Conservation (phyloP, 64 coral and sea anemone species). For the Montipora cactus region DNA sequence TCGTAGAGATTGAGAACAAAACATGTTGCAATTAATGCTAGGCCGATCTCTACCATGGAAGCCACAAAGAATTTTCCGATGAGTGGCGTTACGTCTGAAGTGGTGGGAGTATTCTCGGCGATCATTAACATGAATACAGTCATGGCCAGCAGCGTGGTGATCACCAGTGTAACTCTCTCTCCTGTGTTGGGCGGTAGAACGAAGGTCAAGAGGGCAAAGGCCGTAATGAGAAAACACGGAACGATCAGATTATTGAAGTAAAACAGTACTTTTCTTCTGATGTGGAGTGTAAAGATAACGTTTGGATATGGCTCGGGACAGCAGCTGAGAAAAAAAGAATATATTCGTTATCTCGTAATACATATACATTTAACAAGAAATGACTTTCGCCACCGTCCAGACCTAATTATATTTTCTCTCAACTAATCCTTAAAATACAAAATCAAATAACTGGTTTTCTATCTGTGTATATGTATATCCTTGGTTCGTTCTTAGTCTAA, state of each 20-base stretch:
- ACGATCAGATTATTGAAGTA: constrained; percentile 98
- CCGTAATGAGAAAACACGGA: constrained; percentile 95
- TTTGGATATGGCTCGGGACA: constrained; percentile 94
- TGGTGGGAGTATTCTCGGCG: constrained; percentile 96
- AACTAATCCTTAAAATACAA: too few species aligned
- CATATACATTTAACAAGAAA: too few species aligned
- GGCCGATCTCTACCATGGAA: constrained; percentile 96
- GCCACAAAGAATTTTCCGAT: constrained; percentile 99
- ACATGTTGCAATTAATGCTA: constrained; percentile 93
- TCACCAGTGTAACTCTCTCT: constrained; percentile 96
- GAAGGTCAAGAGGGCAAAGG: constrained; percentile 93
- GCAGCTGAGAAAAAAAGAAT: constrained; percentile 64
- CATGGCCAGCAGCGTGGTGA: constrained; percentile 92
- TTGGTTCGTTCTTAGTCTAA: too few species aligned
- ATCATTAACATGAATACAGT: constrained; percentile 99
- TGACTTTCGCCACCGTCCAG: too few species aligned
- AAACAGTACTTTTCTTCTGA: constrained; percentile 93
- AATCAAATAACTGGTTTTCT: too few species aligned
- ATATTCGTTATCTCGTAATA: neutral
- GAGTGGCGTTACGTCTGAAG: constrained; percentile 94
- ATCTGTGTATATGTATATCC: too few species aligned
- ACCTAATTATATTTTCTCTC: too few species aligned
- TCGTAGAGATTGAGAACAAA: constrained; percentile 93
- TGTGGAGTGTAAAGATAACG: constrained; percentile 87
- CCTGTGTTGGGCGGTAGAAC: constrained; percentile 95